Percentiles rank a stretch among this genome's conserved stretches.
Evolutionary conservation across 2,797 vertebrate species (phyloP).

Genomic region (Choloepus didactylus): DNA sequence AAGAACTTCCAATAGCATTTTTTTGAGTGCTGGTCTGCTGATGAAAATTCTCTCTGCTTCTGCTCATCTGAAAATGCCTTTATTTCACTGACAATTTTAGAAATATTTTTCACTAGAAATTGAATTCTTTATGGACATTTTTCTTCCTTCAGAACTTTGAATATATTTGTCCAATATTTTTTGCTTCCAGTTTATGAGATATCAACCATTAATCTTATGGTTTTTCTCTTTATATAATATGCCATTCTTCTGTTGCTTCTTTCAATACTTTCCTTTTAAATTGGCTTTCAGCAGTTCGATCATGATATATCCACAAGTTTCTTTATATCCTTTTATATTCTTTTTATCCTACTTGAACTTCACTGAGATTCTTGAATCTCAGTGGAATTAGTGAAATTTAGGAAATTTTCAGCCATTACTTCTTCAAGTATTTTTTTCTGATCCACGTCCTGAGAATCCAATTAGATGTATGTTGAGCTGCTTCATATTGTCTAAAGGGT

Average conservation of each 20-base stretch:
- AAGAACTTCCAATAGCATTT: neutral
- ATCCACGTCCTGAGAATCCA: neutral
- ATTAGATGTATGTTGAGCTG: neutral
- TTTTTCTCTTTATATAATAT: neutral
- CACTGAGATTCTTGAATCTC: neutral
- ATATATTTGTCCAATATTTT: neutral
- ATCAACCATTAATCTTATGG: neutral
- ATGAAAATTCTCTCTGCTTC: neutral
- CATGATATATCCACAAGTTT: neutral
- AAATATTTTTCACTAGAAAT: neutral
- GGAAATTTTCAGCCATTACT: neutral
- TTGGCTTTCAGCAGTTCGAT: neutral
- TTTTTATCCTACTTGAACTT: neutral
- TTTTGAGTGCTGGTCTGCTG: neutral
- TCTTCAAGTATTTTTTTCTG: conserved; percentile 14
- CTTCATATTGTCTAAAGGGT: neutral
- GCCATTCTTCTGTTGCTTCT: neutral
- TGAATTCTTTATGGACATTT: conserved; percentile 20
- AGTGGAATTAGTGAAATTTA: neutral
- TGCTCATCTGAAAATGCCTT: conserved; percentile 18
- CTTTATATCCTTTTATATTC: neutral
- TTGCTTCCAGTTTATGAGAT: neutral
- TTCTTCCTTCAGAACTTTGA: neutral
- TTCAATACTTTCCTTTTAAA: conserved; percentile 1
- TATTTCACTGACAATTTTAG: conserved; percentile 4